Evolutionary conservation across 2,888 invertebrate genomes (phyloP).

Genomic region (Melanchra persicariae): DNA sequence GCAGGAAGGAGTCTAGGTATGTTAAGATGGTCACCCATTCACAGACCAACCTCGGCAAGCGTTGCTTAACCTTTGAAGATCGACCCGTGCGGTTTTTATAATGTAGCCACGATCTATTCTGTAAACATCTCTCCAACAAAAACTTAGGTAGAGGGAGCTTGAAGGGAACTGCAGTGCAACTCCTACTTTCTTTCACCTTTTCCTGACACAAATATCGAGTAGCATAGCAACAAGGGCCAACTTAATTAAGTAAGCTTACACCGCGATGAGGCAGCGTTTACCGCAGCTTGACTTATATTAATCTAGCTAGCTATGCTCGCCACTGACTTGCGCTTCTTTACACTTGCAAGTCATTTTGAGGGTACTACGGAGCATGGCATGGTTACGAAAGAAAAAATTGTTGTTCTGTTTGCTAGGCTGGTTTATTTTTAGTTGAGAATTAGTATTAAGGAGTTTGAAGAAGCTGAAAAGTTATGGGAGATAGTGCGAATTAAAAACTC

Average conservation of each 20-base stretch:
- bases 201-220: slow-evolving; percentile 40
- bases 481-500: neutral
- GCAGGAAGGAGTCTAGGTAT: too few relatives aligned
- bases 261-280: slow-evolving; percentile 73
- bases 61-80: too few relatives aligned
- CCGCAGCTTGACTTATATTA: slow-evolving; percentile 82
- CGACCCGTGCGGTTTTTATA: too few relatives aligned
- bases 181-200: slow-evolving; percentile 6
- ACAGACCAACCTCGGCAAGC: too few relatives aligned
- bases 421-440: slow-evolving; percentile 18
- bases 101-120: too few relatives aligned
- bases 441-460: neutral
- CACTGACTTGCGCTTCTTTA: slow-evolving; percentile 79
- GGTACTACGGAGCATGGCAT: slow-evolving; percentile 58
- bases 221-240: slow-evolving; percentile 67
- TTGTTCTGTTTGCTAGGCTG: neutral
- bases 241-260: slow-evolving; percentile 71
- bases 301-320: slow-evolving; percentile 81
- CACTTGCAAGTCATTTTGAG: slow-evolving; percentile 79
- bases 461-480: neutral
- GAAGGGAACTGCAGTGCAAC: too few relatives aligned
- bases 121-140: too few relatives aligned
- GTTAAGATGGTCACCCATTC: too few relatives aligned
- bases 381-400: slow-evolving; percentile 42
- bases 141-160: too few relatives aligned